Evolutionary conservation across 2,113 vertebrate genomes (phyloP), one percentile per base, ranked within the genome.

Genomic region (Leucoraja erinaceus): DNA sequence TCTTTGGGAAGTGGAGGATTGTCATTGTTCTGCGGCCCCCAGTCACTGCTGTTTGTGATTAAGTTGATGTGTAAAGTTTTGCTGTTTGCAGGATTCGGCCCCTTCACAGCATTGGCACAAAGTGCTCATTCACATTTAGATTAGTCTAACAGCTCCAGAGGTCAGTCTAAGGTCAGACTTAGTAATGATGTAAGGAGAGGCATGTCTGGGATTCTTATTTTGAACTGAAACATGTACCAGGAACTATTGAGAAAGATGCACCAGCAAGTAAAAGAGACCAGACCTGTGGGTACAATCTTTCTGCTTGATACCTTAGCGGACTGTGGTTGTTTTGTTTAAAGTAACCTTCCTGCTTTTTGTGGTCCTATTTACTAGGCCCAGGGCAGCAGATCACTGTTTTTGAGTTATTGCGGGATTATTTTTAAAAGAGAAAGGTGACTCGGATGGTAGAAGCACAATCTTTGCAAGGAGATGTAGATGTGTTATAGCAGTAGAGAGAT

Each of bases 121-220:
- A 96, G 96, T 97, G 96, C 95, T 97, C 96, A 96, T 97, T 97
- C 96, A 97, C 95, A 96, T 97, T 96, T 96, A 96, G 97, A 96
- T 96, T 95, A 79, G 93, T 93, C 78, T 90, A 91, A 93, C 93
- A 78, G 93, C 90, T 93, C 93, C 94, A 70, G 95, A 96, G 97
- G 97, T 97, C 97, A 96, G 93, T 94, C 94, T 95, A 96, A 95
- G 97, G 97, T 96, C 96, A 97, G 96, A 94, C 90, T 91, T 91
- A 91, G 90, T 91, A 91, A 91, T 91, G 90, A 91, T 94, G 94
- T 94, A 95, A 95, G 95, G 95, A 94, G 95, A 94, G 92, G 93
- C 93, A 86, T 95, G 94, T 94, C 94, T 95, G 95, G 96, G 95
- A 96, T 96, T 96, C 95, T 96, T 95, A 95, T 96, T 95, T 93